A percentile compares a stretch with the other conserved stretches of the same genome.
Conservation (phyloP, 2,113 vertebrate genomes). For the Phasianus colchicus region DNA sequence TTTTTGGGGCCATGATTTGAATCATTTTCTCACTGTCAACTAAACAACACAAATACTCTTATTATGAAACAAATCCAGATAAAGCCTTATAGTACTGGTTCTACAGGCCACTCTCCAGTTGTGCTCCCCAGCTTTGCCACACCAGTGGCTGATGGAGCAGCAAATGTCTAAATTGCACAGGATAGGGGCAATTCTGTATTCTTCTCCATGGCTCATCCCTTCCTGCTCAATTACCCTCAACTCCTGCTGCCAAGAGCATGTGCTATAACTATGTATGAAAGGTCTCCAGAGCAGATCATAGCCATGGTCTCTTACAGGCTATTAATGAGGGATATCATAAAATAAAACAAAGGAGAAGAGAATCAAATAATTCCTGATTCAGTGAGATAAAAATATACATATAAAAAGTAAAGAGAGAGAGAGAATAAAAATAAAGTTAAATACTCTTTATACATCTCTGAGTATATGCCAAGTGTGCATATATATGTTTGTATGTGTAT, state of each 20-base stretch:
- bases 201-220: background rate
- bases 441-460: background rate
- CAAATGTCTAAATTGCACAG: background rate
- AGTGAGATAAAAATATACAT: background rate
- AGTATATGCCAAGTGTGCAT: fast-evolving
- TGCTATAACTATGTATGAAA: background rate
- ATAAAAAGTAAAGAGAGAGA: background rate
- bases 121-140: background rate
- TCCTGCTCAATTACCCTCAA: too few relatives aligned
- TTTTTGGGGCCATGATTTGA: background rate
- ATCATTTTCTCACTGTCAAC: background rate
- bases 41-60: background rate
- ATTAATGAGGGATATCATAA: background rate
- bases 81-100: fast-evolving
- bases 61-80: background rate
- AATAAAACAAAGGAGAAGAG: background rate
- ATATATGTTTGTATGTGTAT: background rate
- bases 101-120: background rate
- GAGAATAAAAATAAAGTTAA: background rate
- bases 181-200: background rate
- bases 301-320: background rate
- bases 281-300: background rate
- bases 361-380: background rate
- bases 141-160: background rate
- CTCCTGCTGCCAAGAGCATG: background rate